Conservation (phyloP, 2,888 invertebrate species). For the Cenopis cana region DNA sequence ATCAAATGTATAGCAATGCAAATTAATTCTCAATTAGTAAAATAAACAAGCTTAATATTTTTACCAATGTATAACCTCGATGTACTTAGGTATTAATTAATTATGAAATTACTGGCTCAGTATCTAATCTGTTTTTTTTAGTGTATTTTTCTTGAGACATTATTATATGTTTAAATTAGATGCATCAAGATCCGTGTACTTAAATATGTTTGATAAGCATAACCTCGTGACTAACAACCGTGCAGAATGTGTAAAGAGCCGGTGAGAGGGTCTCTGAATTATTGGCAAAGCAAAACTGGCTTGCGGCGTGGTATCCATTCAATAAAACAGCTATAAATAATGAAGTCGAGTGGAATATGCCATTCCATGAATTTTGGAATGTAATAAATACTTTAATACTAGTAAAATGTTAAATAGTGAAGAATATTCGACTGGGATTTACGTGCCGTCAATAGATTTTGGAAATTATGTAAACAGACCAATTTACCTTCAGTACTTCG, state of each 20-base stretch:
- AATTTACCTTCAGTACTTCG: too few relatives aligned
- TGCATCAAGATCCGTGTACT: too few relatives aligned
- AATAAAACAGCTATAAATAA: slow-evolving; percentile 6
- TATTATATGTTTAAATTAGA: too few relatives aligned
- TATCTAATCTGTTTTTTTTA: background rate
- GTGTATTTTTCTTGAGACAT: background rate
- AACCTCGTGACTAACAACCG: slow-evolving; percentile 29
- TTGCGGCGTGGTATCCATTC: slow-evolving; percentile 2
- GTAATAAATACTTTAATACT: background rate
- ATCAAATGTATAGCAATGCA: too few relatives aligned
- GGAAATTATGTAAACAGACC: too few relatives aligned
- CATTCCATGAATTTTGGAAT: background rate
- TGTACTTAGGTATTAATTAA: too few relatives aligned
- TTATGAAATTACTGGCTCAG: background rate
- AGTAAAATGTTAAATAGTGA: too few relatives aligned
- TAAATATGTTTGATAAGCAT: background rate
- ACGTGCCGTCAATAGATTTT: too few relatives aligned
- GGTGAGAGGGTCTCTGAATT: slow-evolving; percentile 29
- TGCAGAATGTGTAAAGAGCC: slow-evolving; percentile 17
- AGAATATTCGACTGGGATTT: background rate
- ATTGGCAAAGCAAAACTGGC: slow-evolving; percentile 15
- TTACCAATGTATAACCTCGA: too few relatives aligned
- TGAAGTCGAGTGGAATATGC: slow-evolving; percentile 2
- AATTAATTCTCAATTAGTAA: too few relatives aligned
- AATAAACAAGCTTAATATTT: too few relatives aligned